These are phyloP conservation scores for Crematogaster levior DNA, from an alignment of 2,888 invertebrate species.

Conservation along the genomic window DNA sequence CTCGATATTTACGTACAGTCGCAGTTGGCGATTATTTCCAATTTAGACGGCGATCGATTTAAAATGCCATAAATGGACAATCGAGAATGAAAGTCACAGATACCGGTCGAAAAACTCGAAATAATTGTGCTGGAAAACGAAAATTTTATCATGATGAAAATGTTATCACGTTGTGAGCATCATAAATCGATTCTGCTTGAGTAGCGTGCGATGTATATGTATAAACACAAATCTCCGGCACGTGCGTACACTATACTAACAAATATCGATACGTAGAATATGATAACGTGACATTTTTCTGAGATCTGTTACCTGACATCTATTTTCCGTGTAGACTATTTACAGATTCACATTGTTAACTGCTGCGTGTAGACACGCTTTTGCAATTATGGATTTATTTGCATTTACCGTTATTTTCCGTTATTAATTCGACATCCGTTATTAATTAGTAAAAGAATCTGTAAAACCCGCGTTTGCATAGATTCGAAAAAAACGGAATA, in stretches of 20 bases:
- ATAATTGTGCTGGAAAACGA: background rate
- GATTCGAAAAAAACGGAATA: background rate
- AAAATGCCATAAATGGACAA: background rate
- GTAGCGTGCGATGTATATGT: background rate
- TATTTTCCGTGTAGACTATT: background rate
- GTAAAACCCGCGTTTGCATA: background rate
- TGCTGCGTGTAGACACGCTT: background rate
- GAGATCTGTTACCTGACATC: too few species aligned
- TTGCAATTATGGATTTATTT: background rate
- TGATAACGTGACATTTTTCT: slow-evolving; percentile 34
- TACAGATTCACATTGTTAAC: background rate
- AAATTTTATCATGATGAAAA: background rate
- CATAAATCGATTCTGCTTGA: background rate
- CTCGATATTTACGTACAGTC: background rate
- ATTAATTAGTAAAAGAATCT: background rate
- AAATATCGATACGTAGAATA: background rate
- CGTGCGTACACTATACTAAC: background rate
- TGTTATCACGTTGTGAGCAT: background rate
- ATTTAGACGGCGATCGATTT: background rate
- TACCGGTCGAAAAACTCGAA: background rate
- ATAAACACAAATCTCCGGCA: background rate
- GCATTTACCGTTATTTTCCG: background rate
- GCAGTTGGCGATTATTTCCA: background rate
- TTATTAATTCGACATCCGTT: background rate
- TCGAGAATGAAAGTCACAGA: background rate